Conservation (phyloP, 2,113 vertebrate genomes). For the Esox niger region DNA sequence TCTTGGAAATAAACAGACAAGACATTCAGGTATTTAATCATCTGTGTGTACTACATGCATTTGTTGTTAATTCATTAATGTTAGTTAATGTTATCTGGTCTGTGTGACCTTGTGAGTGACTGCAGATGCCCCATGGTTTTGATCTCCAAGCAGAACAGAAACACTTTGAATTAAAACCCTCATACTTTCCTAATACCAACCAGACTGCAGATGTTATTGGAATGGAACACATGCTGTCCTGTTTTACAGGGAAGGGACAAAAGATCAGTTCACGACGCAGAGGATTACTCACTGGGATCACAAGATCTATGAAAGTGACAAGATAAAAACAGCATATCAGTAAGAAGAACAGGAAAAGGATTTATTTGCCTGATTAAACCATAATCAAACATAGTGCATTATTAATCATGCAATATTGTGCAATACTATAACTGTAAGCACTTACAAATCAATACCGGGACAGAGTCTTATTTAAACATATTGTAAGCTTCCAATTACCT, state of each 20-base stretch:
- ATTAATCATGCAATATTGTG: too few species aligned
- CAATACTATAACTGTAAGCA: slow-evolving; percentile 29
- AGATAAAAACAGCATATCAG: slow-evolving; percentile 46
- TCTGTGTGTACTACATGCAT: slow-evolving; percentile 64
- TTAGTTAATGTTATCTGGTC: slow-evolving; percentile 43
- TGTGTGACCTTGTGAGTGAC: slow-evolving; percentile 46
- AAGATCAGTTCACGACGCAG: slow-evolving; percentile 54
- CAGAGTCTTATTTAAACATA: slow-evolving; percentile 39
- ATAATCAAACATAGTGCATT: slow-evolving; percentile 27
- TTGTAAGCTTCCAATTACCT: slow-evolving; percentile 34
- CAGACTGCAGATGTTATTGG: slow-evolving; percentile 53
- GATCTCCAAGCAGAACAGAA: slow-evolving; percentile 46
- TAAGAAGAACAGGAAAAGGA: slow-evolving; percentile 46
- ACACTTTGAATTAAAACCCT: slow-evolving; percentile 40
- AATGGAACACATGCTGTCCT: slow-evolving; percentile 42
- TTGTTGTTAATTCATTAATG: too few species aligned
- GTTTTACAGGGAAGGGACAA: slow-evolving; percentile 58
- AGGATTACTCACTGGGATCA: slow-evolving; percentile 39
- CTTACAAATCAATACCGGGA: slow-evolving; percentile 54
- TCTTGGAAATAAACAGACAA: slow-evolving; percentile 46
- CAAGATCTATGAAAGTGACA: slow-evolving; percentile 40
- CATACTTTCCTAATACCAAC: slow-evolving; percentile 56
- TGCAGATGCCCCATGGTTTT: slow-evolving; percentile 42
- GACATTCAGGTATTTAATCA: slow-evolving; percentile 50
- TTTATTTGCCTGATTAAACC: slow-evolving; percentile 38